A percentile compares a stretch with the other conserved stretches of the same genome.
Conservation (phyloP, 2,113 vertebrate genomes). For the Sphaerodactylus townsendi region DNA sequence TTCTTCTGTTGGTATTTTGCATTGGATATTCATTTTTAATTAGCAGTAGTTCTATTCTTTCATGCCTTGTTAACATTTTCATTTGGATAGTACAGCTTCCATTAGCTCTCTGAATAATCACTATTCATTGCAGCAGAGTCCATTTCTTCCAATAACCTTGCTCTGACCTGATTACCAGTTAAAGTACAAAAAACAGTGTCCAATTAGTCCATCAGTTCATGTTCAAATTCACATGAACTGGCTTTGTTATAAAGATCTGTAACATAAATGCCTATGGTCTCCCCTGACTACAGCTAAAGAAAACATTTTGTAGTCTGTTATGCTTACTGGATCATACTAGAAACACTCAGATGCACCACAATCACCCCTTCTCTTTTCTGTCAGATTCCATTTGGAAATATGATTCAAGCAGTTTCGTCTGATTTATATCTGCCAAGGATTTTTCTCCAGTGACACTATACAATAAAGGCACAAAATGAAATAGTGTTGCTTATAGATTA, state of each 20-base stretch:
- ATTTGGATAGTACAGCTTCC: conserved; percentile 23
- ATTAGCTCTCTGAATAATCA: conserved; percentile 22
- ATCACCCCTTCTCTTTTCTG: neutral
- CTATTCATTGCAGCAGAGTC: conserved; percentile 19
- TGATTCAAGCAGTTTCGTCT: neutral
- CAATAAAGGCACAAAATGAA: neutral
- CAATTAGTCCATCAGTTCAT: conserved; percentile 29
- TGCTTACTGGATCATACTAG: neutral
- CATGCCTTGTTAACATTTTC: conserved; percentile 19
- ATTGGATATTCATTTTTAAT: conserved; percentile 35
- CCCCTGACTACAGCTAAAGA: neutral
- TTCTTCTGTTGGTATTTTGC: conserved; percentile 11
- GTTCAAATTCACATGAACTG: conserved; percentile 23
- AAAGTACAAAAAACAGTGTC: conserved; percentile 25
- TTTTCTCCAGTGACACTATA: neutral
- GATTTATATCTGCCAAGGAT: neutral
- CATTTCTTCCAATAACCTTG: conserved; percentile 35
- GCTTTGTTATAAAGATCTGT: conserved; percentile 17
- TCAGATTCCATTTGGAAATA: neutral
- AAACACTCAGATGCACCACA: too few species aligned
- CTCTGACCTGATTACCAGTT: conserved; percentile 29
- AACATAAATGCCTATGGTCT: conserved; percentile 7
- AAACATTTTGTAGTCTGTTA: neutral
- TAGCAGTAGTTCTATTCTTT: conserved; percentile 16
- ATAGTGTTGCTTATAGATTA: neutral